These are phyloP conservation scores for Drosophila lacertosa DNA, from an alignment of 1,140 invertebrate species.

Conservation along the genomic window DNA sequence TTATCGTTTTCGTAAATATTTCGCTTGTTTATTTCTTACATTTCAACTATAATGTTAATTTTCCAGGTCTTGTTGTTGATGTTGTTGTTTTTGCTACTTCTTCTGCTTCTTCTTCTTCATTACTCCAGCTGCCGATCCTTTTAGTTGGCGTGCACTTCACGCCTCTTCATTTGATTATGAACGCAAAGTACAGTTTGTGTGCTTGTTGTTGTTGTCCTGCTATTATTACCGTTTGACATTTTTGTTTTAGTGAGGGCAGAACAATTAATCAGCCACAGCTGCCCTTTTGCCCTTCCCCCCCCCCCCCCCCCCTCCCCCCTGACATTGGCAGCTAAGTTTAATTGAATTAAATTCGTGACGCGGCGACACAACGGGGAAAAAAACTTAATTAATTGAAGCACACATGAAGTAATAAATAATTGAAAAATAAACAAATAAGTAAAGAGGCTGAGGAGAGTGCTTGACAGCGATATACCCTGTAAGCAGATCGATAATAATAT, in stretches of 20 bases:
- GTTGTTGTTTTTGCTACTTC: slow-evolving; percentile 26
- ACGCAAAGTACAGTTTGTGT: slow-evolving; percentile 30
- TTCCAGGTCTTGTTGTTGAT: slow-evolving; percentile 5
- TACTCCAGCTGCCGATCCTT: background rate
- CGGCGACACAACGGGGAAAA: slow-evolving; percentile 17
- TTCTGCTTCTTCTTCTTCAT: background rate
- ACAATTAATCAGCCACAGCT: slow-evolving; percentile 41
- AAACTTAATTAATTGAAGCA: slow-evolving; percentile 35
- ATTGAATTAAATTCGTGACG: slow-evolving; percentile 50
- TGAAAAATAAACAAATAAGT: background rate
- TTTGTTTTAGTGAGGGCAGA: slow-evolving; percentile 10
- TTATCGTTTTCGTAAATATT: slow-evolving; percentile 60
- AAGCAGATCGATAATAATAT: no score
- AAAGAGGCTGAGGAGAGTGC: background rate
- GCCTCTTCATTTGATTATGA: slow-evolving; percentile 54
- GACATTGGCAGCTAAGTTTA: slow-evolving; percentile 46
- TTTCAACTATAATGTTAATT: slow-evolving; percentile 48
- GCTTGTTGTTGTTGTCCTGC: background rate
- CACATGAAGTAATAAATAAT: slow-evolving; percentile 34
- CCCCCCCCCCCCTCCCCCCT: background rate
- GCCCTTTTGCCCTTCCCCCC: slow-evolving; percentile 5
- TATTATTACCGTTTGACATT: slow-evolving; percentile 20
- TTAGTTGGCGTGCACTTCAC: slow-evolving; percentile 51
- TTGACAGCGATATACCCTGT: background rate
- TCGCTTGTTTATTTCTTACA: slow-evolving; percentile 52